Percentiles rank a stretch among this genome's conserved stretches.
phyloP scores from a whole-genome alignment of 2,113 vertebrate species.

The Vireo altiloquus region DNA sequence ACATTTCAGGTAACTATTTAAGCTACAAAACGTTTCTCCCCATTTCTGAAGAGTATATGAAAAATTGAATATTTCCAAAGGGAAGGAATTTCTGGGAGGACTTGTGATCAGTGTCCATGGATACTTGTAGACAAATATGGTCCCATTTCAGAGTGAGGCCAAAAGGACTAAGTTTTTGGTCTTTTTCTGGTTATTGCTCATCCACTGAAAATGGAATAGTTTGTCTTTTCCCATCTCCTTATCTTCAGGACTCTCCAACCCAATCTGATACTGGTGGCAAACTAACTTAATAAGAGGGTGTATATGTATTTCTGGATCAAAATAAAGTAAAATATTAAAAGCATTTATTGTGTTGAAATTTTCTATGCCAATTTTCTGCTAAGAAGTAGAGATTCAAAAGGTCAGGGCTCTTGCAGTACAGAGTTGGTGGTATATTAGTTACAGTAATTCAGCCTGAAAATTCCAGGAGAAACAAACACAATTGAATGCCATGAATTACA shows the following conservation, averaged over 20 bases:
- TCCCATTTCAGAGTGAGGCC: conserved; percentile 22
- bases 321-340: conserved; percentile 69
- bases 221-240: conserved; percentile 36
- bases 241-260: conserved; percentile 55
- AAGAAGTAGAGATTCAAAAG: conserved; percentile 64
- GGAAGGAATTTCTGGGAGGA: background rate
- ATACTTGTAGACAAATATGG: background rate
- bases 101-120: background rate
- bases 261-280: conserved; percentile 58
- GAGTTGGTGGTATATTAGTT: conserved; percentile 74
- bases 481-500: conserved; percentile 69
- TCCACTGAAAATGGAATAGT: conserved; percentile 49
- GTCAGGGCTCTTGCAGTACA: conserved; percentile 66
- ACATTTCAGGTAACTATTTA: background rate
- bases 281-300: conserved; percentile 59
- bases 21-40: background rate
- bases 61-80: background rate
- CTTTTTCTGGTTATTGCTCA: conserved; percentile 30
- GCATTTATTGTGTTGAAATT: conserved; percentile 71
- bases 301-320: conserved; percentile 62
- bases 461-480: conserved; percentile 73
- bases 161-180: background rate
- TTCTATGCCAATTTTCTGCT: conserved; percentile 75
- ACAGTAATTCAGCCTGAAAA: conserved; percentile 78
- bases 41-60: background rate